Percentiles rank a stretch among this genome's conserved stretches.
Conservation (phyloP, 2,113 vertebrate genomes). For the Pseudorectes ferrugineus region DNA sequence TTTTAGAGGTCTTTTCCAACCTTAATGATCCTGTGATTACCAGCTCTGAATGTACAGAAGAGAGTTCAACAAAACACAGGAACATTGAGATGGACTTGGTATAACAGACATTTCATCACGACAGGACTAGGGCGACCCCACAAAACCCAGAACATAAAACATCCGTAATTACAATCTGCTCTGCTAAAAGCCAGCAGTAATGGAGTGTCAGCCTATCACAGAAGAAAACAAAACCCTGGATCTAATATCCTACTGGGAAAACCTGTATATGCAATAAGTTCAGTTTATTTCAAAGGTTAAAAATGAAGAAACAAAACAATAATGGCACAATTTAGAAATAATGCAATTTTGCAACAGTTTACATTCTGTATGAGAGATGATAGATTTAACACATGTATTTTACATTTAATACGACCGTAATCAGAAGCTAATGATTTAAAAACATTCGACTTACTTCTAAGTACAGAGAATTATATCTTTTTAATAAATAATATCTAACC, state of each 20-base stretch:
- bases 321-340: not conserved
- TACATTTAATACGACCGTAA: not conserved
- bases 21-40: not conserved
- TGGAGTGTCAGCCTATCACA: not conserved
- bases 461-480: not conserved
- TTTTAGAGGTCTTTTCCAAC: not conserved
- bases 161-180: not conserved
- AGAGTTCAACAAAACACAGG: not conserved
- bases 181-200: not conserved
- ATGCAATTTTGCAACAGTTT: not conserved
- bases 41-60: not conserved
- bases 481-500: not conserved
- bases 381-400: not conserved
- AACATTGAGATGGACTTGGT: not conserved
- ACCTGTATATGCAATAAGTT: not conserved
- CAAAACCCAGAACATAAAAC: not conserved
- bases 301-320: not conserved
- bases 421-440: not conserved
- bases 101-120: not conserved
- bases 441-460: not conserved
- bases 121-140: not conserved
- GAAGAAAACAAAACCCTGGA: not conserved
- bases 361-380: not conserved
- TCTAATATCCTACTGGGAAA: not conserved
- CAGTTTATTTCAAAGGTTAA: not conserved